Evolutionary conservation across 2,113 vertebrate genomes (phyloP), one percentile per base, ranked within the genome.

Genomic region (Uria lomvia): DNA sequence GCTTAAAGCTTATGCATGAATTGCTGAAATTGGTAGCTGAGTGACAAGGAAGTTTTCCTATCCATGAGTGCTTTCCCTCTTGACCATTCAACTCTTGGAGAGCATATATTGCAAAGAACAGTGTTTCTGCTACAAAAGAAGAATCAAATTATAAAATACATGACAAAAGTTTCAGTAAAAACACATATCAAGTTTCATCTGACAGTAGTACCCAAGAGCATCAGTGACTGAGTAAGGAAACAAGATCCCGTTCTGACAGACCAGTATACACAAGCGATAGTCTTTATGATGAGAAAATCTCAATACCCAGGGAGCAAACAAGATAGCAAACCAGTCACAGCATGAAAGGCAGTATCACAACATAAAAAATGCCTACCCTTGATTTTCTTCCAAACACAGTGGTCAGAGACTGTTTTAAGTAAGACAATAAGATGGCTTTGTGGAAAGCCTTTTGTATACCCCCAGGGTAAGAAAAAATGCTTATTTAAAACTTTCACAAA

Each of bases 401-500:
- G 81, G 66, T 82, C 90, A 93, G 78, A 58, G 53, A 11, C 40
- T 82, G 27, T 72, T 87, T 88, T 53, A 86, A 88, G 74, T 40
- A 88, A 90, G 49, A 94, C 86, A 90, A 70, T 11, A 49, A 53
- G 67, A 72, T 88, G 62, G 42, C 67, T 91, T 76, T 90, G 43
- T 75, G 77, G 84, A 82, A 95, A 95, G 66, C 58, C 62, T 85
- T 75, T 79, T 82, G 42, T 79, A 32, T 66, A 76, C 12, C 53
- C 59, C 13, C 0, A 0, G 74, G 93, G 38, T 74, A 87, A 66
- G 62, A 76, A 72, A 90, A 94, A 92, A 78, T n/a, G 63, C 66
- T 90, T 70, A 68, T 90, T 78, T 88, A 56, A 93, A 90, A 47
- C 71, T 74, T 90, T 78, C 90, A 68, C 10, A 83, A 95, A 82